Evolutionary conservation across 2,888 invertebrate species (phyloP).

Genomic region (Steinernema hermaphroditum): DNA sequence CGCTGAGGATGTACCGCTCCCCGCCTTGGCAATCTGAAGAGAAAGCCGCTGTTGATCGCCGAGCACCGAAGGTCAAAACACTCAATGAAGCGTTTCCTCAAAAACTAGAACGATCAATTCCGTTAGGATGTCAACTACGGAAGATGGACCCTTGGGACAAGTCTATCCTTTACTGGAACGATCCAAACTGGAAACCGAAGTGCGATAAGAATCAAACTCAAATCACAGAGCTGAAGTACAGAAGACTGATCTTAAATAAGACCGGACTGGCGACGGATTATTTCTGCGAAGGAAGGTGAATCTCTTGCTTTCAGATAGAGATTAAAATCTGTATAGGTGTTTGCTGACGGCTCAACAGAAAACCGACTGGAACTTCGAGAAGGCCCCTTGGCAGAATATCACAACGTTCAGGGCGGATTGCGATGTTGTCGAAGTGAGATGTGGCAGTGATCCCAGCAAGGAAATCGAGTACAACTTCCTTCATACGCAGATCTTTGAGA

Average conservation of each 20-base stretch:
- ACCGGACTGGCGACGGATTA: too few relatives aligned
- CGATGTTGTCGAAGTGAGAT: conserved; percentile 34
- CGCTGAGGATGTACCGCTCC: too few relatives aligned
- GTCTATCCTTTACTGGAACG: background rate
- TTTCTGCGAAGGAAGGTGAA: too few relatives aligned
- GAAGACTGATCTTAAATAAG: too few relatives aligned
- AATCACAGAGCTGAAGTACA: too few relatives aligned
- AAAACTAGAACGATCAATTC: background rate
- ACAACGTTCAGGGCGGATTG: conserved; percentile 16
- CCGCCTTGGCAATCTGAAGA: too few relatives aligned
- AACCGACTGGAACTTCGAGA: background rate
- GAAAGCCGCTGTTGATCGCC: too few relatives aligned
- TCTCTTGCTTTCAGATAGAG: too few relatives aligned
- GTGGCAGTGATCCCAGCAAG: background rate
- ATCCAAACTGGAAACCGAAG: background rate
- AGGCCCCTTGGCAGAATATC: background rate
- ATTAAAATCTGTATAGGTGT: background rate
- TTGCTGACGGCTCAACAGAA: background rate
- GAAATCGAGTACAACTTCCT: conserved; percentile 26
- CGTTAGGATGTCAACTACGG: background rate
- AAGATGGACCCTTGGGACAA: background rate
- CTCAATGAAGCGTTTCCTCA: too few relatives aligned
- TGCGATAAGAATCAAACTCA: background rate
- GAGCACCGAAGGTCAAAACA: too few relatives aligned
- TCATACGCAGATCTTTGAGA: conserved; percentile 32